Base-by-base conservation (phyloP, 2,113 vertebrate genomes). In the Ceyx margarethae region DNA sequence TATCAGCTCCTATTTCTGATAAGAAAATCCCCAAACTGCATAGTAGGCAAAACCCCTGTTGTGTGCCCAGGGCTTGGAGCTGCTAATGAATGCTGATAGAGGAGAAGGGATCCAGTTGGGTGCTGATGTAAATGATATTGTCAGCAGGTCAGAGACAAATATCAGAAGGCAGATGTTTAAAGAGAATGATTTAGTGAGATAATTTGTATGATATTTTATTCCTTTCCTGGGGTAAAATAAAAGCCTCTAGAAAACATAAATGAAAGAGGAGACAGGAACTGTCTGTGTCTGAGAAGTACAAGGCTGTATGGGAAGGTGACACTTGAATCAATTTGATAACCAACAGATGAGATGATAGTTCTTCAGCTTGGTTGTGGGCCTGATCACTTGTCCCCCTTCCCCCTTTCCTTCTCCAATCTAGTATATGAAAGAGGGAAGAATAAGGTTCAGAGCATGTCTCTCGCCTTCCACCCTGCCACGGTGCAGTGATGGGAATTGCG, bases 31-130 rank as follows among this genome's bases (percentile, higher is more conserved):
- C 87, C 42, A 76, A 93, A 94, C 67, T 95, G 93, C 94, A 86
- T 26, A 73, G 94, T 62, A 93, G 93, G 93, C 83, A 95, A 94
- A 95, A 95, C 83, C 87, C 89, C 91, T 45, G 87, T 94, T 90
- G 89, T 85, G 85, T 79, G 71, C 81, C 78, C 76, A 85, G 65
- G 77, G 84, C 90, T 92, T 42, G 65, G 74, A 89, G 85, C 85
- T 79, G 72, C 79, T 95, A 94, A 96, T 85, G 95, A 96, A 92
- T 95, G 95, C 91, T 93, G 94, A 89, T 91, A 65, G 3, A 78
- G 84, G 85, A 91, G 81, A 89, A 91, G 81, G 73, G 82, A 66
- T 92, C 77, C 74, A 66, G 71, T 85, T 81, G 73, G 90, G 86
- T 94, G 89, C 94, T 82, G 81, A 93, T 94, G 92, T 87, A 95